phyloP scores from a whole-genome alignment of 2,888 invertebrate species.

The Cephonodes hylas region DNA sequence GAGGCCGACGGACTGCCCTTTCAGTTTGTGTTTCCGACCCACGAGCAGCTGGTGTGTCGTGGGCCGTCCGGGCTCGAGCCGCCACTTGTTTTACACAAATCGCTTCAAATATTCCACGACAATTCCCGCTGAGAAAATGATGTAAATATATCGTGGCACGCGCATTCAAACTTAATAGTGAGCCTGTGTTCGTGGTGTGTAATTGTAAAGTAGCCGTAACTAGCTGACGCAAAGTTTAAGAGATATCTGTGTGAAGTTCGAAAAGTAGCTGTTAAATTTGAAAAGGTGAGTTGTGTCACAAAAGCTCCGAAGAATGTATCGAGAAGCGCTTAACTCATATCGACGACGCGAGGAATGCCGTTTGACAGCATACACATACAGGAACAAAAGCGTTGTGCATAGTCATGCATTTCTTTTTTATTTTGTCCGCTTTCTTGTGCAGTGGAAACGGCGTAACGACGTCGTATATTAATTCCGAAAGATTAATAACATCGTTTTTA shows the following conservation, averaged over 20 bases:
- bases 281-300: constrained; percentile 78
- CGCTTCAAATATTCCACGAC: constrained; percentile 48
- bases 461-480: background rate
- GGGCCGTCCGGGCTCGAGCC: constrained; percentile 53
- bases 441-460: constrained; percentile 31
- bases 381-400: constrained; percentile 79
- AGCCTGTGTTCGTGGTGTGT: constrained; percentile 66
- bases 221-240: constrained; percentile 49
- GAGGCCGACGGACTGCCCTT: constrained; percentile 64
- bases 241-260: constrained; percentile 54
- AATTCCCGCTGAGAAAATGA: constrained; percentile 62
- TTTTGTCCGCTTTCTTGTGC: constrained; percentile 60
- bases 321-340: constrained; percentile 75
- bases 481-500: constrained; percentile 19
- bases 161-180: constrained; percentile 48
- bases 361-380: constrained; percentile 78
- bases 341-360: constrained; percentile 77
- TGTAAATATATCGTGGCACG: constrained; percentile 53
- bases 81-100: constrained; percentile 66
- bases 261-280: constrained; percentile 75
- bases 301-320: constrained; percentile 69
- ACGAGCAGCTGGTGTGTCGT: constrained; percentile 69
- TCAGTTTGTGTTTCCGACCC: constrained; percentile 73
- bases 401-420: constrained; percentile 72
- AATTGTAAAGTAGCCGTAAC: constrained; percentile 37